These are phyloP conservation scores for Apis mellifera DNA, from an alignment of 1,140 invertebrate species.

Conservation along the genomic window Amel_HAv3.1 CM009934.2:9405001-9405500, in stretches of 20 bases:
- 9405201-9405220: constrained; percentile 50
- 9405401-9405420: no score
- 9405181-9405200: constrained; percentile 43
- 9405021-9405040: constrained; percentile 14
- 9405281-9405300: constrained; percentile 59
- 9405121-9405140: constrained; percentile 55
- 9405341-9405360: constrained; percentile 21
- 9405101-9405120: constrained; percentile 69
- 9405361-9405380: no score
- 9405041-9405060: constrained; percentile 22
- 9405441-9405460: no score
- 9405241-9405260: constrained; percentile 54
- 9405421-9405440: no score
- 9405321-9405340: constrained; percentile 19
- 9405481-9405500: no score
- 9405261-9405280: constrained; percentile 64
- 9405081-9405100: constrained; percentile 59
- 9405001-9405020: constrained; percentile 59
- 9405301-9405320: background rate
- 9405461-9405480: no score
- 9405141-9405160: constrained; percentile 41
- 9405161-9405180: background rate
- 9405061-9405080: constrained; percentile 14
- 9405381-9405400: no score
- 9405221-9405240: constrained; percentile 64